These are phyloP conservation scores for Drusus annulatus DNA, from an alignment of 1,140 invertebrate species.

Conservation along the genomic window DNA sequence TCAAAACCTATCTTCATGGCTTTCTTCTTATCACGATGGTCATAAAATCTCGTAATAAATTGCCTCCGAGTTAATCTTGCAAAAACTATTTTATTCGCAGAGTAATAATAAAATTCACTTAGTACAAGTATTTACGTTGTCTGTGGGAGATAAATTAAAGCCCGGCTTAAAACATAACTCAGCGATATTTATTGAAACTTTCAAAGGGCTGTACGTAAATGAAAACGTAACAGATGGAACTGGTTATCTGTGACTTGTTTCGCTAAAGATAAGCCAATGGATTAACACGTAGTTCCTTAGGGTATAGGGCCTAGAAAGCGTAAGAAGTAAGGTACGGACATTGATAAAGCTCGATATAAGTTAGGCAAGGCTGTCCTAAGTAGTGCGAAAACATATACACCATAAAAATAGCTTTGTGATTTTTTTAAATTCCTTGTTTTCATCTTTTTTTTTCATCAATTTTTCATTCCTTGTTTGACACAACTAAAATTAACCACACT, in stretches of 20 bases:
- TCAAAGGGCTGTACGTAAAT: neutral
- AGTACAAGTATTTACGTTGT: too few species aligned
- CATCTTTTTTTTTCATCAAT: too few species aligned
- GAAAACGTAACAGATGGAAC: neutral
- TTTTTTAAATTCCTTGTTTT: too few species aligned
- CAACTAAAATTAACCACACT: too few species aligned
- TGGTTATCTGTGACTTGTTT: conserved; percentile 46
- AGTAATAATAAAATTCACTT: neutral
- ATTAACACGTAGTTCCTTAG: conserved; percentile 36
- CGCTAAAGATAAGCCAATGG: conserved; percentile 30
- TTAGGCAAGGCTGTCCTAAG: neutral
- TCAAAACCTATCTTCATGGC: too few species aligned
- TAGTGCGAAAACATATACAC: neutral
- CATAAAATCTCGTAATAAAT: too few species aligned
- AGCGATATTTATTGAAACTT: conserved; percentile 24
- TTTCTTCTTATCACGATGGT: too few species aligned
- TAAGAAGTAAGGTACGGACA: neutral
- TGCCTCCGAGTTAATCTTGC: too few species aligned
- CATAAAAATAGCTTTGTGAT: too few species aligned
- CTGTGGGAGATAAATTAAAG: conserved; percentile 3
- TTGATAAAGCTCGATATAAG: neutral
- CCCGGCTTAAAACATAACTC: neutral
- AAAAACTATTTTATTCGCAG: too few species aligned
- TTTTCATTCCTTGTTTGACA: too few species aligned
- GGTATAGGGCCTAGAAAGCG: neutral